Percentiles rank a stretch among this genome's conserved stretches.
phyloP scores from a whole-genome alignment of 2,113 vertebrate genomes.

The Triplophysa tibetana region DNA sequence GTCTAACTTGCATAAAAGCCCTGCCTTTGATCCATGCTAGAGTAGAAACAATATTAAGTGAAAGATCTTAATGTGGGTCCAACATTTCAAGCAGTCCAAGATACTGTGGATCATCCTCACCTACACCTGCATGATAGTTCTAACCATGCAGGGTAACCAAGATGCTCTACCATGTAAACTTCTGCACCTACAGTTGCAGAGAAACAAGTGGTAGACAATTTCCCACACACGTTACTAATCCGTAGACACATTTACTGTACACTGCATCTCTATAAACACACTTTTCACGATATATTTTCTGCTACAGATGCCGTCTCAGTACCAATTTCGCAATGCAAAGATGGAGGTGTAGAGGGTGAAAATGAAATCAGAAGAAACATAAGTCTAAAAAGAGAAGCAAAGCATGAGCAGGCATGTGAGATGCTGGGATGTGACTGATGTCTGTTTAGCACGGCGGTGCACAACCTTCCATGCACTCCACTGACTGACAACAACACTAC shows the following conservation, averaged over 20 bases:
- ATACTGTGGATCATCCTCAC: too few relatives aligned
- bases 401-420: neutral
- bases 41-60: too few relatives aligned
- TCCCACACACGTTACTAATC: neutral
- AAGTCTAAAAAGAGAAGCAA: neutral
- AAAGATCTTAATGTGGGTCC: too few relatives aligned
- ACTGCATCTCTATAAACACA: neutral
- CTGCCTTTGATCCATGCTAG: too few relatives aligned
- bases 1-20: too few relatives aligned
- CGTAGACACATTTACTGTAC: neutral
- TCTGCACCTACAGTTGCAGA: too few relatives aligned
- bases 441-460: conserved; percentile 46
- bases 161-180: too few relatives aligned
- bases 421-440: conserved; percentile 24
- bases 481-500: conserved; percentile 44
- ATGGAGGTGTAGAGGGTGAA: neutral
- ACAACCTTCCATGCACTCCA: conserved; percentile 34
- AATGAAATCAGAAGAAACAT: neutral
- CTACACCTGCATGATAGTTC: too few relatives aligned
- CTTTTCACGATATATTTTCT: neutral
- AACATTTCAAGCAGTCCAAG: too few relatives aligned
- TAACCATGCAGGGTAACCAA: too few relatives aligned
- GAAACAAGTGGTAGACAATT: neutral
- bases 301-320: neutral
- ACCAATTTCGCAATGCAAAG: neutral